Conservation (phyloP, 1,140 invertebrate genomes). For the Heliothis virescens region DNA sequence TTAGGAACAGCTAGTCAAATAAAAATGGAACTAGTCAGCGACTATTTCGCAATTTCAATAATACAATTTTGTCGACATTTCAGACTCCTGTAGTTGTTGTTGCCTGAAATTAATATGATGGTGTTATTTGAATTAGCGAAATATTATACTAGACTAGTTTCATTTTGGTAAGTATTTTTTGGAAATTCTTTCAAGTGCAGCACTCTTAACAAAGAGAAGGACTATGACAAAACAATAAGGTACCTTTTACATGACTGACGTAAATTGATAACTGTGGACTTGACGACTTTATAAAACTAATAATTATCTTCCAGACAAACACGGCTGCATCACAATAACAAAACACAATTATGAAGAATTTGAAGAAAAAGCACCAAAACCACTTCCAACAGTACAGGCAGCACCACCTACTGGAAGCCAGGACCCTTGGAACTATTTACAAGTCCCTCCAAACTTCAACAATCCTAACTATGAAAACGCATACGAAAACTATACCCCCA, state of each 20-base stretch:
- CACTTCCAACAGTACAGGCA: background rate
- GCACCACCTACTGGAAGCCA: background rate
- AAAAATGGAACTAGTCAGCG: conserved; percentile 9
- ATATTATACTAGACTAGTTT: conserved; percentile 18
- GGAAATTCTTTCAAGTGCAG: too few relatives aligned
- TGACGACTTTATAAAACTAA: background rate
- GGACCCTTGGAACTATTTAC: conserved; percentile 1
- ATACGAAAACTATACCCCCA: background rate
- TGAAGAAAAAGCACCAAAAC: background rate
- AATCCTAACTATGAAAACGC: background rate
- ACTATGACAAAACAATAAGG: too few relatives aligned
- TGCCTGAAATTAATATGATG: background rate
- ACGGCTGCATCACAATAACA: conserved; percentile 2
- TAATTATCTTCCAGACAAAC: background rate
- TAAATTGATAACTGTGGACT: too few relatives aligned
- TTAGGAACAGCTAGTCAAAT: too few relatives aligned
- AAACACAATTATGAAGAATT: conserved; percentile 14
- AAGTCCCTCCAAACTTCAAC: background rate
- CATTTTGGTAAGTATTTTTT: conserved; percentile 18
- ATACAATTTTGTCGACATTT: conserved; percentile 7
- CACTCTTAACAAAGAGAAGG: too few relatives aligned
- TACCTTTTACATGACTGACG: too few relatives aligned
- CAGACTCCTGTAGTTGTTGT: background rate
- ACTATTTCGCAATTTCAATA: background rate
- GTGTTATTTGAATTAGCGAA: background rate